These are phyloP conservation scores for Channallabes apus DNA, from an alignment of 2,797 vertebrate species.

Conservation along the genomic window DNA sequence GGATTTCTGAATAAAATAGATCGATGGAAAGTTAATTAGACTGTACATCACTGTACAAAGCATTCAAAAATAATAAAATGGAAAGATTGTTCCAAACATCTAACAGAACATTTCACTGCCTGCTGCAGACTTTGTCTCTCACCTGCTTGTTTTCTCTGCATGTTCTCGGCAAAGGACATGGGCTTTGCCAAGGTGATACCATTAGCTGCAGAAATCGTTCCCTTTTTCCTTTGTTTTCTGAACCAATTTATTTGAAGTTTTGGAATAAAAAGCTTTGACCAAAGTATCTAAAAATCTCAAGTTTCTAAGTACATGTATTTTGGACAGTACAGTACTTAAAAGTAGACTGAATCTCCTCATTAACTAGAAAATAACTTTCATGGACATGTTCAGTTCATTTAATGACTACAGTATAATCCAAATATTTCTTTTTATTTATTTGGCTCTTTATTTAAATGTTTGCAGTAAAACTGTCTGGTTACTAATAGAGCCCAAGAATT, in stretches of 20 bases:
- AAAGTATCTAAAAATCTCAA: neutral
- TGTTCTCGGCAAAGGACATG: neutral
- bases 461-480: neutral
- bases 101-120: neutral
- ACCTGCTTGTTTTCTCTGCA: neutral
- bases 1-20: neutral
- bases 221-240: neutral
- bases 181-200: neutral
- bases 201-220: neutral
- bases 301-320: neutral
- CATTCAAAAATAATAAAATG: neutral
- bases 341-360: neutral
- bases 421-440: neutral
- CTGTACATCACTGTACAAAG: neutral
- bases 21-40: neutral
- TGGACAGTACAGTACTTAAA: neutral
- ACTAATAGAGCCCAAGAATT: neutral
- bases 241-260: neutral
- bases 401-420: neutral
- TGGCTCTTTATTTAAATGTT: neutral
- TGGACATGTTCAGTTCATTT: neutral
- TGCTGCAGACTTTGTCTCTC: neutral
- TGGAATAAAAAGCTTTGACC: neutral
- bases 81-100: neutral
- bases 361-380: neutral